Conservation (phyloP, 2,888 invertebrate genomes). For the Ophion obscuratus region DNA sequence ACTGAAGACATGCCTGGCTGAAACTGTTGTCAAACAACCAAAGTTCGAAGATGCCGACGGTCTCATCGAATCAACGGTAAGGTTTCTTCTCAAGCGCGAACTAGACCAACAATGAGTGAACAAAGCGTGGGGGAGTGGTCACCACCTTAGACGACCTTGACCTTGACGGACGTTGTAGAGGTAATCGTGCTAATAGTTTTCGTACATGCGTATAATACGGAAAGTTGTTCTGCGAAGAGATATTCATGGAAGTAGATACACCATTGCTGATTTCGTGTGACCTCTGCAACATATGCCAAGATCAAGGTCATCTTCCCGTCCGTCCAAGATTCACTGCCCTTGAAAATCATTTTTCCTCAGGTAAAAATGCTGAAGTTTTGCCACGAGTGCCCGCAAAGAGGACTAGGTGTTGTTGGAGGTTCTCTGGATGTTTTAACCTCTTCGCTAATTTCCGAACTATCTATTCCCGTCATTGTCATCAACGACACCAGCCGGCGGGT, state of each 20-base stretch:
- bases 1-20: background rate
- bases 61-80: background rate
- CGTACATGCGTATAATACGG: no score
- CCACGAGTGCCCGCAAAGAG: background rate
- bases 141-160: no score
- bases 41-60: background rate
- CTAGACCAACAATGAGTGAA: background rate
- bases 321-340: background rate
- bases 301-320: background rate
- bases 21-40: background rate
- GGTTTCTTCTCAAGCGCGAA: background rate
- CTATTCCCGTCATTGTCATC: constrained; percentile 3
- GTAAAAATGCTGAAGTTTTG: constrained; percentile 18
- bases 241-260: no score
- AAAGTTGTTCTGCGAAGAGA: no score
- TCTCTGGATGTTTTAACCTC: background rate
- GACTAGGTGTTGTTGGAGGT: constrained; percentile 27
- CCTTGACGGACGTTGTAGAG: no score
- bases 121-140: background rate
- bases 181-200: background rate
- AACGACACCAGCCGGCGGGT: background rate
- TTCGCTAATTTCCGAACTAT: background rate
- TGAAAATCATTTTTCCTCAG: constrained; percentile 6
- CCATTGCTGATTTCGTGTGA: no score
- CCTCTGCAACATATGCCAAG: background rate